phyloP scores from a whole-genome alignment of 1,140 invertebrate species.

The Hyles vespertilio region DNA sequence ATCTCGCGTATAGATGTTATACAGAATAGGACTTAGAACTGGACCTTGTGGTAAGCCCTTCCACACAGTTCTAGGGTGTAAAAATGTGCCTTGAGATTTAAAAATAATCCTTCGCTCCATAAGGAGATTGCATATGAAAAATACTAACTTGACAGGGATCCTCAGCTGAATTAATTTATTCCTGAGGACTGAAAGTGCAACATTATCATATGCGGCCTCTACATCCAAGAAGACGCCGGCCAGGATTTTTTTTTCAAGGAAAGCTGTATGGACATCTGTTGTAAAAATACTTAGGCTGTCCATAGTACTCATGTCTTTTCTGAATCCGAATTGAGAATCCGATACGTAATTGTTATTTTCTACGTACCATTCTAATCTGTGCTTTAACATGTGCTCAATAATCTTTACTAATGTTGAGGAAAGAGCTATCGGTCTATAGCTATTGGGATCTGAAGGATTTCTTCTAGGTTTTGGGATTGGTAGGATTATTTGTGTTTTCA shows the following conservation, averaged over 20 bases:
- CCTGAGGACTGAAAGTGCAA: conserved; percentile 10
- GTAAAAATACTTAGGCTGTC: conserved; percentile 26
- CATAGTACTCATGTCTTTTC: neutral
- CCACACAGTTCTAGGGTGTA: no score
- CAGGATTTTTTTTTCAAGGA: conserved; percentile 13
- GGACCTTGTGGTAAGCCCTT: no score
- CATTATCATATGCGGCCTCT: conserved; percentile 24
- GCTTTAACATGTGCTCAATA: conserved; percentile 18
- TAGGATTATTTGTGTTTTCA: conserved; percentile 9
- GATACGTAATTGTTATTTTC: conserved; percentile 19
- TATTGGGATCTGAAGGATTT: neutral
- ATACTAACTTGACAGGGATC: no score
- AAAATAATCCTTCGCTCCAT: conserved; percentile 1
- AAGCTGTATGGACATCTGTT: conserved; percentile 18
- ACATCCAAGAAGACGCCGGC: conserved; percentile 23
- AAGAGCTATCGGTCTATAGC: conserved; percentile 9
- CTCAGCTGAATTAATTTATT: no score
- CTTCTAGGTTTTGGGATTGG: conserved; percentile 12
- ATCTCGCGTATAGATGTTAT: no score
- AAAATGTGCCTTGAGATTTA: no score
- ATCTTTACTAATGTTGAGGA: conserved; percentile 14
- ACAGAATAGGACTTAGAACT: no score
- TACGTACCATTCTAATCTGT: conserved; percentile 18
- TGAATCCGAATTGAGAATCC: conserved; percentile 25
- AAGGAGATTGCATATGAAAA: conserved; percentile 16